phyloP scores from a whole-genome alignment of 1,140 invertebrate species.

The Hypsibius dujardini region DNA sequence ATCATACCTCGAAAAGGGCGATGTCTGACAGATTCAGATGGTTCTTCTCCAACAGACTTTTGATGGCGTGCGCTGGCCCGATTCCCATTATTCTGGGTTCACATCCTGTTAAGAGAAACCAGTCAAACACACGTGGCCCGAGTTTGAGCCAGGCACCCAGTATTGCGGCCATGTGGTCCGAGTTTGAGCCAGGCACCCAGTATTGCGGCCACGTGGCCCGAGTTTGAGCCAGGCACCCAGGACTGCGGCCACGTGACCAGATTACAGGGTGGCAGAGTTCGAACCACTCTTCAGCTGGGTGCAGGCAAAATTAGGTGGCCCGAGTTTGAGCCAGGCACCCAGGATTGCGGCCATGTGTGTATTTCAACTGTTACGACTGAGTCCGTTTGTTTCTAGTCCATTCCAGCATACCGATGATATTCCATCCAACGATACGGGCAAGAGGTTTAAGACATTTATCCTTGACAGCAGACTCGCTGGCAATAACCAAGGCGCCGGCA shows the following conservation, averaged over 20 bases:
- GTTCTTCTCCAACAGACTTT: constrained; percentile 49
- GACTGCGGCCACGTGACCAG: too few relatives aligned
- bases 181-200: too few relatives aligned
- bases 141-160: too few relatives aligned
- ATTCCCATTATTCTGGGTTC: constrained; percentile 59
- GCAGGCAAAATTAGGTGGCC: too few relatives aligned
- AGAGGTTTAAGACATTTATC: constrained; percentile 51
- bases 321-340: too few relatives aligned
- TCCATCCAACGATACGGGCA: constrained; percentile 36
- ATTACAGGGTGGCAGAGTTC: too few relatives aligned
- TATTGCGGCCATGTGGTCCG: too few relatives aligned
- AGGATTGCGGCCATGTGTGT: too few relatives aligned
- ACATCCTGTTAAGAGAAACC: constrained; percentile 32
- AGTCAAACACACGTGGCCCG: constrained; percentile 13
- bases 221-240: too few relatives aligned
- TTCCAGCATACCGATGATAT: constrained; percentile 25
- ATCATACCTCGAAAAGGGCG: constrained; percentile 69
- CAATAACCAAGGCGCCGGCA: constrained; percentile 69
- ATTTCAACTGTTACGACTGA: too few relatives aligned
- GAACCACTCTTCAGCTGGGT: too few relatives aligned
- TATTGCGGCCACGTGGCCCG: too few relatives aligned
- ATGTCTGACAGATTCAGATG: constrained; percentile 64
- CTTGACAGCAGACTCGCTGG: constrained; percentile 65
- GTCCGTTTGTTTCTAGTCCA: constrained; percentile 14
- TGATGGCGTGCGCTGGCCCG: constrained; percentile 78